Conservation (phyloP, 2,113 vertebrate species). For the Cynocephalus volans region DNA sequence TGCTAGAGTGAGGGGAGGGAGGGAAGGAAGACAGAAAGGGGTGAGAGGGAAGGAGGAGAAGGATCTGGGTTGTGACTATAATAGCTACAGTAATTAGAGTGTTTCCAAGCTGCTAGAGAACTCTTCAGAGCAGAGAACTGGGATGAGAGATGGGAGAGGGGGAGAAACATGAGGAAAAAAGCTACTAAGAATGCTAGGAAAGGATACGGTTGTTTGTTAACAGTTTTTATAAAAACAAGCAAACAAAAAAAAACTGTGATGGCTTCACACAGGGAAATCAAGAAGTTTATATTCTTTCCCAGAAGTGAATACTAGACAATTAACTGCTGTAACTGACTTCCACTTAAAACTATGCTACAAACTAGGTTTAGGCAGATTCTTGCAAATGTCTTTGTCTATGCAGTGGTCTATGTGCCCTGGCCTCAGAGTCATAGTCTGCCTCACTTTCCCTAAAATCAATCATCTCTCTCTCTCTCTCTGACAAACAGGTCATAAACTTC, state of each 20-base stretch:
- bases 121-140: conserved; percentile 75
- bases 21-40: conserved; percentile 63
- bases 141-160: conserved; percentile 1
- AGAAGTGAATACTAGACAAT: conserved; percentile 60
- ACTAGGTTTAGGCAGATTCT: conserved; percentile 3
- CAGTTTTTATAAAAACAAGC: conserved; percentile 63
- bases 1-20: conserved; percentile 66
- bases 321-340: background rate
- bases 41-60: conserved; percentile 70
- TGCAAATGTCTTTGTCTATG: conserved; percentile 7
- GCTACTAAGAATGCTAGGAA: conserved; percentile 51
- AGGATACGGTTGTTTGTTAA: conserved; percentile 52
- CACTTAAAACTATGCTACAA: conserved; percentile 21
- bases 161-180: background rate
- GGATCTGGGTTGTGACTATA: conserved; percentile 72
- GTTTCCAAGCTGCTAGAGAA: conserved; percentile 78
- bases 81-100: conserved; percentile 65
- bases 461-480: background rate
- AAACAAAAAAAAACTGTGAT: conserved; percentile 40
- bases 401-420: background rate
- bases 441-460: background rate
- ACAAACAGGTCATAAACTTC: conserved; percentile 38
- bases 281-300: conserved; percentile 47
- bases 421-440: conserved; percentile 34
- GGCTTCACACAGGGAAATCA: background rate